These are phyloP conservation scores for Esox niger DNA, from an alignment of 2,113 vertebrate genomes.

Conservation along the genomic window DNA sequence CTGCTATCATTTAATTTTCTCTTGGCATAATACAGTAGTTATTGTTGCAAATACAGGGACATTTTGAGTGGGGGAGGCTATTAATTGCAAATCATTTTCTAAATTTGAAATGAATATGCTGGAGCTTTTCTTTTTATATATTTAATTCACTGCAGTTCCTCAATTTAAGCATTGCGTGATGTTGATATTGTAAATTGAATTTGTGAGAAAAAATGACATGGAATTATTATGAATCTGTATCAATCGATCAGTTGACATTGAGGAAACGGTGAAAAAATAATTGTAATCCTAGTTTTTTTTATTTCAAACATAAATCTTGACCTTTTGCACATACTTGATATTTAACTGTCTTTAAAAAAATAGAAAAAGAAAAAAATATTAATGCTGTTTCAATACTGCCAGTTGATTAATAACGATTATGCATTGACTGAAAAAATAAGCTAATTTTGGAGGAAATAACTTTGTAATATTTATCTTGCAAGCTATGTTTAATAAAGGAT, in stretches of 20 bases:
- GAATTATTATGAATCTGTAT: constrained; percentile 9
- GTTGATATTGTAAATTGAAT: constrained; percentile 56
- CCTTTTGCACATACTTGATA: constrained; percentile 89
- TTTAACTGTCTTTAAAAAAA: constrained; percentile 88
- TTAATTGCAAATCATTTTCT: constrained; percentile 35
- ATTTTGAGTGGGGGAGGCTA: constrained; percentile 34
- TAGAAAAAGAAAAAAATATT: constrained; percentile 70
- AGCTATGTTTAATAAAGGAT: constrained; percentile 99
- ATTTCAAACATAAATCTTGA: constrained; percentile 74
- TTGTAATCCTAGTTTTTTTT: constrained; percentile 58
- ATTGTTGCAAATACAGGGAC: constrained; percentile 57
- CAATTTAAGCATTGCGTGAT: constrained; percentile 48
- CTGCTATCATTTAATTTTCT: constrained; percentile 31
- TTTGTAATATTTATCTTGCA: constrained; percentile 99
- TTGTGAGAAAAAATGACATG: constrained; percentile 30
- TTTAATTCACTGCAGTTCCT: constrained; percentile 34
- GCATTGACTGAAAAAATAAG: constrained; percentile 91
- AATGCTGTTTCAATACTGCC: constrained; percentile 90
- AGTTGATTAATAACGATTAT: constrained; percentile 82
- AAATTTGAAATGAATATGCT: constrained; percentile 24
- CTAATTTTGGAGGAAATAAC: constrained; percentile 96
- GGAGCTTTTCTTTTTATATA: constrained; percentile 25
- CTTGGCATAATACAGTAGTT: constrained; percentile 38
- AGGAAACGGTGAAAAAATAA: constrained; percentile 48
- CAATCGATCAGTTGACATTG: constrained; percentile 23